phyloP scores from a whole-genome alignment of 2,888 invertebrate species.

The Lasius platythorax region DNA sequence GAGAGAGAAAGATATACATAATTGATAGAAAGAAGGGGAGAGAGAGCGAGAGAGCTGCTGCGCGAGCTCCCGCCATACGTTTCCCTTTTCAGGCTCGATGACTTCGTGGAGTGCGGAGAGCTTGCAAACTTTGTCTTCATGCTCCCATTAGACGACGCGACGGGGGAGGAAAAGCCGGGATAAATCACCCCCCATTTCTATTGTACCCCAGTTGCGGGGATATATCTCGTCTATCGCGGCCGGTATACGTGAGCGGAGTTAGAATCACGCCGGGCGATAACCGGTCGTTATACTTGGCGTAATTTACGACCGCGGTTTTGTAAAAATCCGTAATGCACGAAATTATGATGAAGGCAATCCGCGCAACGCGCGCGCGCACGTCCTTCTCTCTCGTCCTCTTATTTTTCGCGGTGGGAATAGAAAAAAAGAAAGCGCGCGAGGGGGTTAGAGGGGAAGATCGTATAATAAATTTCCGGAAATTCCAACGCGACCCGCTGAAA shows the following conservation, averaged over 20 bases:
- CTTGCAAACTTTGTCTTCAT: constrained; percentile 67
- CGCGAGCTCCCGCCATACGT: constrained; percentile 14
- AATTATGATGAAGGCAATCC: constrained; percentile 50
- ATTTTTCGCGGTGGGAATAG: constrained; percentile 18
- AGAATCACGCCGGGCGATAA: constrained; percentile 52
- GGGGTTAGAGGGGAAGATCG: constrained; percentile 3
- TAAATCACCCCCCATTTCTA: constrained; percentile 70
- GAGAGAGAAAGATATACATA: background rate
- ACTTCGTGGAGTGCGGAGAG: constrained; percentile 34
- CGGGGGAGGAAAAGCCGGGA: constrained; percentile 55
- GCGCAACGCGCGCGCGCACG: background rate
- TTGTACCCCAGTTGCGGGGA: constrained; percentile 57
- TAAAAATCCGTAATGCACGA: constrained; percentile 48
- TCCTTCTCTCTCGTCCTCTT: background rate
- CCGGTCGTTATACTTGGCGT: constrained; percentile 48
- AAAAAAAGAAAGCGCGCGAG: background rate
- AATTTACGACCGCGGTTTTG: constrained; percentile 43
- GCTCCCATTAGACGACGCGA: constrained; percentile 58
- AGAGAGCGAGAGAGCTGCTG: background rate
- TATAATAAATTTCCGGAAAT: constrained; percentile 56
- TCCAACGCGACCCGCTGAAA: constrained; percentile 50
- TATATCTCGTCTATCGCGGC: constrained; percentile 63
- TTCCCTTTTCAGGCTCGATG: constrained; percentile 44
- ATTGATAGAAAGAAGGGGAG: background rate
- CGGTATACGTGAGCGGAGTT: constrained; percentile 26